These are phyloP conservation scores for Nephrotoma appendiculata DNA, from an alignment of 2,888 invertebrate species.

Conservation along the genomic window DNA sequence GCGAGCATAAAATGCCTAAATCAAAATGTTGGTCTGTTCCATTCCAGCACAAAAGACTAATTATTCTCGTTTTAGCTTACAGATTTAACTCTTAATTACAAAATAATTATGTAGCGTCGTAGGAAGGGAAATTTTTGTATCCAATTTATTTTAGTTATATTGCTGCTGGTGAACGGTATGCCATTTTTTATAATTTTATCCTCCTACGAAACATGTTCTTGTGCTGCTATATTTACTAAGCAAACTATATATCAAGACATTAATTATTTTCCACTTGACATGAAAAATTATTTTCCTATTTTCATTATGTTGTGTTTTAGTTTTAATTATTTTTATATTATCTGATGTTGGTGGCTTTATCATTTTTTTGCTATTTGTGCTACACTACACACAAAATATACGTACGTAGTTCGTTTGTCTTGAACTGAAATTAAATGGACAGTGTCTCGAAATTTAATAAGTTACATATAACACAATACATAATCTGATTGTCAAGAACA, in stretches of 20 bases:
- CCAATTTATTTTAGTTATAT: neutral
- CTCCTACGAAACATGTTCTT: neutral
- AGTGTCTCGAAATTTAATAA: neutral
- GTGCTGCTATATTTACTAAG: neutral
- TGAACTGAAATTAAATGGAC: neutral
- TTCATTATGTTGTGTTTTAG: neutral
- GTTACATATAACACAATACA: neutral
- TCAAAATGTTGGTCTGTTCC: too few relatives aligned
- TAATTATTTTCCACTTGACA: neutral
- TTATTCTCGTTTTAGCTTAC: neutral
- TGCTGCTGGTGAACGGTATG: neutral
- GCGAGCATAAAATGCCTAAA: too few relatives aligned
- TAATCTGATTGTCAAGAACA: neutral
- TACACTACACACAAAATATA: neutral
- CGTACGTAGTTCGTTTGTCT: neutral
- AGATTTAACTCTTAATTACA: neutral
- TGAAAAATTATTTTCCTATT: neutral
- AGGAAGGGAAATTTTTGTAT: neutral
- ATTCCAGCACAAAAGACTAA: neutral
- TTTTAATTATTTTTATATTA: neutral
- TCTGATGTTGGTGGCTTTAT: neutral
- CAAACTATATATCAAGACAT: neutral
- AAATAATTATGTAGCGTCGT: neutral
- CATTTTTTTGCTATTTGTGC: neutral
- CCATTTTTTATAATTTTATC: neutral